Base-by-base conservation (phyloP, 37 sponge, comb jelly and placozoan species). In the Amphimedon queenslandica region DNA sequence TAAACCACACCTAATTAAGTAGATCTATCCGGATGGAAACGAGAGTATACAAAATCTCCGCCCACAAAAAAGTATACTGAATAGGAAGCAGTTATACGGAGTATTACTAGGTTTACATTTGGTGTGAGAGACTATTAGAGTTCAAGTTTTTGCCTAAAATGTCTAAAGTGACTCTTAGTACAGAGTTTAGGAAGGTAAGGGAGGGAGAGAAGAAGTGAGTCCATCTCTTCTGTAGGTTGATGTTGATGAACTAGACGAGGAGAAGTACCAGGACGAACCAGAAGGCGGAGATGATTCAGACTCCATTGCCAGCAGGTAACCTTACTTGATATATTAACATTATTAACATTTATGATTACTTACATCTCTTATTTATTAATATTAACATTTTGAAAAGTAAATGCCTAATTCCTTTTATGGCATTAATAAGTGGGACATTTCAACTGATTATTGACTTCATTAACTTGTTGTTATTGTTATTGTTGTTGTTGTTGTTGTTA, bases 211-310 rank as follows among this genome's bases (percentile, higher is more conserved):
- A 47, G 13, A 47, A n/a, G n/a, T 13, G 13, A 47, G 53, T 47
- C 53, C 13, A 47, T n/a, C n/a, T n/a, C 77, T n/a, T n/a, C n/a
- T n/a, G 13, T 47, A 47, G 53, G 90, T 95, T 4, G 96, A 98
- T 42, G 82, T 98, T 3, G 99, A 98, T 72, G 93, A 90, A 42
- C 80, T 89, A 39, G 99, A 98, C 75, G 99, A 98, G 71, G 96
- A 98, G 35, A 79, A 88, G 64, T 98, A 75, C 56, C 43, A 73
- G 1, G 97, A 98, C 33, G 96, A 88, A 2, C 80, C 76, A 32
- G 85, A 80, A 21, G 77, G 30, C 21, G 36, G 24, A 8, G 76
- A 73, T 13, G 85, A 71, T 30, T 72, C 35, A 36, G 69, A 83
- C 43, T 58, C 69, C 36, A 71, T 81, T 5, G 75, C 74, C 35